Evolutionary conservation across 2,888 invertebrate genomes (phyloP).

Genomic region (Prostheceraeus crozeri): DNA sequence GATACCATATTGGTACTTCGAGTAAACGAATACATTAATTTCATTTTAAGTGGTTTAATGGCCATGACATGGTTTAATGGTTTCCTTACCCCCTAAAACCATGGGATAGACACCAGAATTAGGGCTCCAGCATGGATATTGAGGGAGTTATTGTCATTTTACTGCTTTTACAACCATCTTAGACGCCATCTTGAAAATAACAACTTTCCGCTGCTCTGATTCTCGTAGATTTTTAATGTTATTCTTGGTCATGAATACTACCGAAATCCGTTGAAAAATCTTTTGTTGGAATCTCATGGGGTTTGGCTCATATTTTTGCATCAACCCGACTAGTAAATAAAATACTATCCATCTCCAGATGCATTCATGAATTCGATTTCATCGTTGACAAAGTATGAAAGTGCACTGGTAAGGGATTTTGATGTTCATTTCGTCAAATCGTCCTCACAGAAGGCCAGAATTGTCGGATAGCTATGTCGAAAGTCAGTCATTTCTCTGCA

Average conservation of each 20-base stretch:
- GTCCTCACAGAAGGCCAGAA: too few species aligned
- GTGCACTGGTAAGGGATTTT: too few species aligned
- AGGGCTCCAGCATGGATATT: not conserved
- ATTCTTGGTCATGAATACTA: conserved; percentile 24
- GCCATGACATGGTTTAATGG: not conserved
- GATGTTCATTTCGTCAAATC: too few species aligned
- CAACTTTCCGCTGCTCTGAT: conserved; percentile 22
- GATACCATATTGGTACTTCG: conserved; percentile 8
- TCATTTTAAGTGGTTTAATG: conserved; percentile 3
- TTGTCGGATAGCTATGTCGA: too few species aligned
- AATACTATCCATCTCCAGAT: too few species aligned
- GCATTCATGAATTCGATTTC: too few species aligned
- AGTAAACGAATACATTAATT: conserved; percentile 3
- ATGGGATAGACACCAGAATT: not conserved
- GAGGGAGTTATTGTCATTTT: not conserved
- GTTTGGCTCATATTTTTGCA: conserved; percentile 5
- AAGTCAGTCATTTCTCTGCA: too few species aligned
- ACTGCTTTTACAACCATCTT: conserved; percentile 1
- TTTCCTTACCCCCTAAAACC: not conserved
- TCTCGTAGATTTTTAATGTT: conserved; percentile 13
- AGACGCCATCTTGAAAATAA: conserved; percentile 24
- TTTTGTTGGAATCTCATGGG: conserved; percentile 11
- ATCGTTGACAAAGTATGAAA: too few species aligned
- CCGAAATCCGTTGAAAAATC: conserved; percentile 18
- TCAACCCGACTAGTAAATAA: too few species aligned